Evolutionary conservation across 1,140 invertebrate species (phyloP).

Genomic region (Apis cerana): DNA sequence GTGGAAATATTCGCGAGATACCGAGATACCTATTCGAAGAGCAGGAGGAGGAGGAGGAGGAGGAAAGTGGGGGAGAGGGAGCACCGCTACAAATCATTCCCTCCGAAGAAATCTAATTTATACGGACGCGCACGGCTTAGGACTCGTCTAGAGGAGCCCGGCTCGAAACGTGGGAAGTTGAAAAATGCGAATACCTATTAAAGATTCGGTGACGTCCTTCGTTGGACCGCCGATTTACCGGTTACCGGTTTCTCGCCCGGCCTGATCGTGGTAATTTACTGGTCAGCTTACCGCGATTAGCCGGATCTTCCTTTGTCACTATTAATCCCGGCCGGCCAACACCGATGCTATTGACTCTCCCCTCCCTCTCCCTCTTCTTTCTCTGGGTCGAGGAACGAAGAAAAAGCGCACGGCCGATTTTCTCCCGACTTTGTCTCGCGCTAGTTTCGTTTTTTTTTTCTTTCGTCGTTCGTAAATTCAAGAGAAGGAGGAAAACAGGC

Average conservation of each 20-base stretch:
- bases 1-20: neutral
- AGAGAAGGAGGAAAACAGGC: neutral
- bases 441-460: no score
- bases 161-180: slow-evolving; percentile 71
- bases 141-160: slow-evolving; percentile 51
- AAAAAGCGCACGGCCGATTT: neutral
- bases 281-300: slow-evolving; percentile 59
- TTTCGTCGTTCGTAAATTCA: no score
- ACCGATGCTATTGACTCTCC: neutral
- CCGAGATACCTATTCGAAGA: no score
- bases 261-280: slow-evolving; percentile 59
- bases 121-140: slow-evolving; percentile 68
- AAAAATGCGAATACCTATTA: slow-evolving; percentile 72
- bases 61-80: neutral
- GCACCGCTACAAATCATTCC: slow-evolving; percentile 70
- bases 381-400: neutral
- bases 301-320: slow-evolving; percentile 58
- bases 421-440: no score
- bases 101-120: slow-evolving; percentile 71
- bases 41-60: neutral
- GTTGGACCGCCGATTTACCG: slow-evolving; percentile 53
- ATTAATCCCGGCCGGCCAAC: slow-evolving; percentile 10
- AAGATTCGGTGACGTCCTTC: slow-evolving; percentile 64
- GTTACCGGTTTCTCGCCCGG: slow-evolving; percentile 55
- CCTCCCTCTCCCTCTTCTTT: no score